phyloP scores from a whole-genome alignment of 2,797 vertebrate species.

The Cyprinella venusta region DNA sequence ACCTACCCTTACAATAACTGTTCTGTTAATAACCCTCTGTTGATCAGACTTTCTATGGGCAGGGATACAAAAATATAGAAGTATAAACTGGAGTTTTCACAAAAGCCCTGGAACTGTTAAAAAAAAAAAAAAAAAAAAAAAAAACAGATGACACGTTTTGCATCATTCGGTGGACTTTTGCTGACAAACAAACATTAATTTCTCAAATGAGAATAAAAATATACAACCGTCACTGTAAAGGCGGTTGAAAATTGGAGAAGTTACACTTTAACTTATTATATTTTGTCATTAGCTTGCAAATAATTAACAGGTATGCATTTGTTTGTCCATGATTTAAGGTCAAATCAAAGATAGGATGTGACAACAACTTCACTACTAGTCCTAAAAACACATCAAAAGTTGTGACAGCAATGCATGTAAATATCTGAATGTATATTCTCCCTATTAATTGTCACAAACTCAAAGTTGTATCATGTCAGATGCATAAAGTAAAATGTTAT shows the following conservation, averaged over 20 bases:
- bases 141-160: not conserved
- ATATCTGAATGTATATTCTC: too few relatives aligned
- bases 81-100: not conserved
- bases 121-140: not conserved
- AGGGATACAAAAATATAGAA: not conserved
- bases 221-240: not conserved
- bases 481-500: not conserved
- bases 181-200: not conserved
- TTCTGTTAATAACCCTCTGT: not conserved
- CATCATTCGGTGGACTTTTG: not conserved
- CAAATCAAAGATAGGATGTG: slow-evolving; percentile 63
- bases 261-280: not conserved
- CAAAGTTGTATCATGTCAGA: not conserved
- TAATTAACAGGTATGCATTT: slow-evolving; percentile 65
- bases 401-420: too few relatives aligned
- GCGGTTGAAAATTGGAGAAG: not conserved
- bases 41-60: not conserved
- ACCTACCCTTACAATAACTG: not conserved
- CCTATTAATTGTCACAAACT: not conserved
- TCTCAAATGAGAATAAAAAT: not conserved
- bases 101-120: not conserved
- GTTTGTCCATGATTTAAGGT: slow-evolving; percentile 65
- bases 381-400: not conserved
- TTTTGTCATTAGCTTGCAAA: slow-evolving; percentile 42
- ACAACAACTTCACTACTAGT: slow-evolving; percentile 57